Base-by-base conservation (phyloP, 1,140 invertebrate species). In the Drosophila navojoa region DNA sequence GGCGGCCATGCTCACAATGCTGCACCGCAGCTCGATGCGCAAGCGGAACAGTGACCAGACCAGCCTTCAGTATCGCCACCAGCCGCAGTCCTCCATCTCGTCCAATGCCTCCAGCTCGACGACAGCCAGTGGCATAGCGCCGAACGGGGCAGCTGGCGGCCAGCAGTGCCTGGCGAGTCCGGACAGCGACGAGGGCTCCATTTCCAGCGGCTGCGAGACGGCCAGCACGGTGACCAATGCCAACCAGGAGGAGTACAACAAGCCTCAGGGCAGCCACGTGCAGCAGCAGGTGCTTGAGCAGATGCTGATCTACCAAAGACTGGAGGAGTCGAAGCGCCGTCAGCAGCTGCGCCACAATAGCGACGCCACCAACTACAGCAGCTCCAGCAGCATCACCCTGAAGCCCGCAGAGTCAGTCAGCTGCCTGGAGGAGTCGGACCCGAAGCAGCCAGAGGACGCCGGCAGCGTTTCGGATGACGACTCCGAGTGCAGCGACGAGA, bases 121-220 rank as follows among this genome's bases (percentile, higher is more conserved):
- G 90, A 93, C 81, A 77, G 91, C 75, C 50, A 87, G 82, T 59
- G 81, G 68, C 6, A 73, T 69, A 38, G 69, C 38, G 6, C 57
- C 55, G n/a, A 38, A 53, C 15, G 91, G 72, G 84, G 76, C 67
- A 38, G 91, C 59, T 60, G 89, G 67, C 3, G 25, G 25, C 0
- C 78, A 81, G 15, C 81, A 93, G 61, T 72, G 77, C 10, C 50
- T 90, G 52, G 60, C 72, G n/a, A 92, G 93, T 90, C 91, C 93
- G 91, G 94, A 95, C 70, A 94, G 94, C 86, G 95, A 96, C 91
- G 95, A 96, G 82, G 95, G 95, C 57, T 95, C 94, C n/a, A 95
- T 96, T 81, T 96, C 96, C 55, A 96, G 95, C 68, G 96, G 95
- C 50, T 96, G 95, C 91, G 95, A 96, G 90, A 96, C 95, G 4